Evolutionary conservation across 1,140 invertebrate species (phyloP), one percentile per base, ranked within the genome.

Genomic region (Nephotettix cincticeps): DNA sequence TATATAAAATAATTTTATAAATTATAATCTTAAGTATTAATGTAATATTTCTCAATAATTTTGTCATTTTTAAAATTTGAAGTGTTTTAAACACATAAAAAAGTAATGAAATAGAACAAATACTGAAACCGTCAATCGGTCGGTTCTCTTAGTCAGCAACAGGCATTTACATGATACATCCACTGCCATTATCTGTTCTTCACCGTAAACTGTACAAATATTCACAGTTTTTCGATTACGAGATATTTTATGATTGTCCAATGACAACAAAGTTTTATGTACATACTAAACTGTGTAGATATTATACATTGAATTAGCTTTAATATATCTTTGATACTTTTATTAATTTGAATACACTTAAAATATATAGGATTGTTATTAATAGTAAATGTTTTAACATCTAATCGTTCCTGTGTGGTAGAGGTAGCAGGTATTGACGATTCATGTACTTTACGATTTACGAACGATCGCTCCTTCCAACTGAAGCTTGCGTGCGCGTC

Each of bases 301-400:
- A 61, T 36, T 36, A 36, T 23, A 61, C 23, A 61, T 61, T 61
- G 27, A 61, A 61, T 27, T 61, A 61, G 56, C 56, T 61, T 61
- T 61, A 61, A 61, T 61, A 61, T 61, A 61, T 61, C 56, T 61
- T 61, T 61, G 56, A 61, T 61, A 61, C 56, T 61, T 61, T 61
- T 61, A 61, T 61, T 61, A 61, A 61, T 61, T 61, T 61, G 56
- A 61, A 21, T 61, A 61, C 47, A 61, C 21, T 61, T 61, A 4
- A 61, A 28, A 36, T 27, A 29, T 61, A 61, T 61, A 61, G 56
- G 23, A 61, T 61, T 61, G 56, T 61, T 61, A 61, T 61, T 61
- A 27, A 61, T 27, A 61, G 23, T 29, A 25, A 27, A 28, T 61
- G 27, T 61, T 61, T 61, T 61, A 61, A 61, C 56, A 21, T 61